Evolutionary conservation across 2,797 vertebrate species (phyloP).

Genomic region (Aldrovandia affinis): DNA sequence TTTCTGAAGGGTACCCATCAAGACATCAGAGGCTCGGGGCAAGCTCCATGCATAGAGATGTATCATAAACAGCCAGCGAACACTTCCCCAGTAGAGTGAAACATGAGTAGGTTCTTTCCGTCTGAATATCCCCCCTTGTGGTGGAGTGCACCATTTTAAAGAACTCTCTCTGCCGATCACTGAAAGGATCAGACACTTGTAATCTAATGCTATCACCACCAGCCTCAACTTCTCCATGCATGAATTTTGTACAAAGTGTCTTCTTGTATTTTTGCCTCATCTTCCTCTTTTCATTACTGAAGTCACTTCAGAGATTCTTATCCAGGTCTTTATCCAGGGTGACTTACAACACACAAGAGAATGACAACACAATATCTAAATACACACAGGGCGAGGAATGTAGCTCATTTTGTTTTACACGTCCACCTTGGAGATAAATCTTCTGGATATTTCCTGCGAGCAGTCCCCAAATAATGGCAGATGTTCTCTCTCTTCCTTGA

Average conservation of each 20-base stretch:
- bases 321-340: not conserved
- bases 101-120: not conserved
- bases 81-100: not conserved
- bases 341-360: not conserved
- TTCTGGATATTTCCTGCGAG: not conserved
- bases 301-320: no score
- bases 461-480: not conserved
- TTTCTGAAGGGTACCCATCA: not conserved
- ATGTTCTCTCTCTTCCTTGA: not conserved
- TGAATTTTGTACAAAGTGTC: not conserved
- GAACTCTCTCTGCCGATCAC: not conserved
- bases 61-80: conserved; percentile 20
- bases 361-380: no score
- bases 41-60: conserved; percentile 5
- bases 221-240: not conserved
- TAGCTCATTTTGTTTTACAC: not conserved
- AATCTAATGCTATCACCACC: not conserved
- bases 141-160: not conserved
- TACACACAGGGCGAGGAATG: no score
- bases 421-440: conserved; percentile 14
- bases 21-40: not conserved
- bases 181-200: not conserved
- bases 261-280: not conserved
- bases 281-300: not conserved
- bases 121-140: not conserved